These are phyloP conservation scores for Spinus olivaceus DNA, from an alignment of 2,797 vertebrate species.

Conservation along the genomic window DNA sequence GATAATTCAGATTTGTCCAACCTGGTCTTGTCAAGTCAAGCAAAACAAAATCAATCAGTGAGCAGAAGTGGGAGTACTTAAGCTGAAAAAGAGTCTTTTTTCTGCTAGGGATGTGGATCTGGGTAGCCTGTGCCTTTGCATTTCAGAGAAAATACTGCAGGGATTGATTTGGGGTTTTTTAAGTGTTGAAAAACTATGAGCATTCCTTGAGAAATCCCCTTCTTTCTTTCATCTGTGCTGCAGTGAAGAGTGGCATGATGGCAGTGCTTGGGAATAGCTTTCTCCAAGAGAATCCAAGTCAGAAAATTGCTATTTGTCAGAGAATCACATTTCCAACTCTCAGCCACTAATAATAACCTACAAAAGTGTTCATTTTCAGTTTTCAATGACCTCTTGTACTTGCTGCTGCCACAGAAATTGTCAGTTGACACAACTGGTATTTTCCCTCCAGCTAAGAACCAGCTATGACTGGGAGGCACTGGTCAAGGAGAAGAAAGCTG, in stretches of 20 bases:
- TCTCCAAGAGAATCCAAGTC: not conserved
- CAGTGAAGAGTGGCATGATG: conserved; percentile 5
- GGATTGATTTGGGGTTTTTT: not conserved
- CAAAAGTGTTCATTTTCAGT: conserved; percentile 22
- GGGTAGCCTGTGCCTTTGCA: not conserved
- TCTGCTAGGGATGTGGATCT: not conserved
- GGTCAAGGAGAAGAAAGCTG: not conserved
- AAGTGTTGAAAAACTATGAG: not conserved
- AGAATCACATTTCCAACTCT: conserved; percentile 46
- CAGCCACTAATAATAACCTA: conserved; percentile 44
- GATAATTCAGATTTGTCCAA: conserved; percentile 44
- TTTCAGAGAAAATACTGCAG: conserved; percentile 7
- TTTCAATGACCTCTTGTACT: conserved; percentile 28
- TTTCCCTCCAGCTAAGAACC: conserved; percentile 23
- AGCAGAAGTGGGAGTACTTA: conserved; percentile 38
- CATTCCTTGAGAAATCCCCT: conserved; percentile 5
- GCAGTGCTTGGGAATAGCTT: not conserved
- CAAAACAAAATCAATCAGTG: conserved; percentile 54
- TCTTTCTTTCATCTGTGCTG: not conserved
- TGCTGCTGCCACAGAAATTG: conserved; percentile 10
- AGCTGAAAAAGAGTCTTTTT: conserved; percentile 30
- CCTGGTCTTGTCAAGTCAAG: conserved; percentile 55
- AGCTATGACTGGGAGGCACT: not conserved
- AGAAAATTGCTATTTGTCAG: conserved; percentile 6
- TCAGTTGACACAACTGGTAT: not conserved